Evolutionary conservation across 2,113 vertebrate genomes (phyloP).

Genomic region (Corvus moneduloides): DNA sequence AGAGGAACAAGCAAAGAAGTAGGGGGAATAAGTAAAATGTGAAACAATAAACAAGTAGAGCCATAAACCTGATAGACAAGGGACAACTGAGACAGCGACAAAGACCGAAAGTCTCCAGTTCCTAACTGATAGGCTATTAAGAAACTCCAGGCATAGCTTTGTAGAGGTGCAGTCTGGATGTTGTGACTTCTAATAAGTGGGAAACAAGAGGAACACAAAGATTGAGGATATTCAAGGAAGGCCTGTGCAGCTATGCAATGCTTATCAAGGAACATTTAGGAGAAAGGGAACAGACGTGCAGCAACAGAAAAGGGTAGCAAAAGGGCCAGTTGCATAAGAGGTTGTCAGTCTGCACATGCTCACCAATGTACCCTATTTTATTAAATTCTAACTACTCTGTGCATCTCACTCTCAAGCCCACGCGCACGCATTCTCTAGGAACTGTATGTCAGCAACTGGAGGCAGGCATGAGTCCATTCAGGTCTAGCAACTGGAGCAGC

Average conservation of each 20-base stretch:
- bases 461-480: not conserved
- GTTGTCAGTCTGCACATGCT: not conserved
- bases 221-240: not conserved
- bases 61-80: not conserved
- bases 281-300: not conserved
- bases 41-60: not conserved
- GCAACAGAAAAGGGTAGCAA: not conserved
- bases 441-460: not conserved
- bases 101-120: not conserved
- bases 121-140: not conserved
- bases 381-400: not conserved
- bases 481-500: not conserved
- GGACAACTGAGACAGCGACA: not conserved
- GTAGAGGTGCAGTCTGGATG: not conserved
- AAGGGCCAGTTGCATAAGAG: not conserved
- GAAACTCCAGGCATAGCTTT: not conserved
- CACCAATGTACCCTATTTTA: not conserved
- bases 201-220: not conserved
- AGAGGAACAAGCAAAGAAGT: not conserved
- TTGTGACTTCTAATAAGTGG: accelerated
- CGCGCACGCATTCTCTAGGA: accelerated
- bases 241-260: not conserved
- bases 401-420: not conserved
- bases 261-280: not conserved
- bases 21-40: not conserved